These are phyloP conservation scores for Drosophila tripunctata DNA, from an alignment of 2,888 invertebrate genomes.

Conservation along the genomic window DNA sequence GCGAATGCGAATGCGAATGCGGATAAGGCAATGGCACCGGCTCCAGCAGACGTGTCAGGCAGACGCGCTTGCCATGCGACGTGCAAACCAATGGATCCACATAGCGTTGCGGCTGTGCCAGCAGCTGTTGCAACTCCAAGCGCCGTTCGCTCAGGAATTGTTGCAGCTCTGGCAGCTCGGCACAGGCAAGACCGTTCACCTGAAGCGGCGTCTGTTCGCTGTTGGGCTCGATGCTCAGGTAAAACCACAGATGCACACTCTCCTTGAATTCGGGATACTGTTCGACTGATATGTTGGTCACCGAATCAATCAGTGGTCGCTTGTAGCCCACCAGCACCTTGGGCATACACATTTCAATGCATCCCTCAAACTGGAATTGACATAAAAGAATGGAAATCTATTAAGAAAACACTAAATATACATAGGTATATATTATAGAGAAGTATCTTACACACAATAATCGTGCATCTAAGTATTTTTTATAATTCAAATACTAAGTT, in stretches of 20 bases:
- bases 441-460: too few relatives aligned
- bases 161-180: constrained; percentile 85
- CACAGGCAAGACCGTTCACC: constrained; percentile 84
- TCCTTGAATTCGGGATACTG: constrained; percentile 84
- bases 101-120: constrained; percentile 83
- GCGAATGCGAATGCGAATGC: constrained; percentile 82
- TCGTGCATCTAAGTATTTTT: too few relatives aligned
- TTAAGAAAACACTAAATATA: background rate
- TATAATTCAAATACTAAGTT: too few relatives aligned
- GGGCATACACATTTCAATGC: constrained; percentile 91
- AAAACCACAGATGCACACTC: constrained; percentile 86
- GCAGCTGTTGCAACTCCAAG: constrained; percentile 82
- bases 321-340: constrained; percentile 90
- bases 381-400: too few relatives aligned
- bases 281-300: constrained; percentile 72
- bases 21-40: constrained; percentile 85
- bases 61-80: constrained; percentile 85
- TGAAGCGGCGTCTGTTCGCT: constrained; percentile 83
- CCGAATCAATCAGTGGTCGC: constrained; percentile 73
- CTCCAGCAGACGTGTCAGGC: constrained; percentile 85
- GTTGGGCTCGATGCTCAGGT: constrained; percentile 88
- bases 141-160: constrained; percentile 74
- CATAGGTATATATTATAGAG: background rate
- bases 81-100: constrained; percentile 85
- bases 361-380: constrained; percentile 92